Conservation (phyloP, 2,113 vertebrate genomes). For the Lophura nycthemera region DNA sequence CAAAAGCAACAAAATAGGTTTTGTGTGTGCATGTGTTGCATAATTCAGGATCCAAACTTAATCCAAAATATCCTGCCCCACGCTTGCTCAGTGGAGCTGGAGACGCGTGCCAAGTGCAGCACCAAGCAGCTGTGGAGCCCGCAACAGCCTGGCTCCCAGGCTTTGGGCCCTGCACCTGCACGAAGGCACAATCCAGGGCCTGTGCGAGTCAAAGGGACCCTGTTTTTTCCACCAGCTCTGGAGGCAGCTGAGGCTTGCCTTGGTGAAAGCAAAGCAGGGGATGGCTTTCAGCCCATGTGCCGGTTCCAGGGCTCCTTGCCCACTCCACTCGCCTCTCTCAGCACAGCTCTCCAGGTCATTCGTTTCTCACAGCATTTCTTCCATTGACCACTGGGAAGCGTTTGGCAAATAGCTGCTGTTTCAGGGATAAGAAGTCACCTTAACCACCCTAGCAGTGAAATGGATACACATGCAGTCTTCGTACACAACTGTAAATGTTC, state of each 20-base stretch:
- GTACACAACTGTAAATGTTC: neutral
- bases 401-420: neutral
- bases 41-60: neutral
- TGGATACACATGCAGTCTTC: neutral
- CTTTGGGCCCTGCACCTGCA: neutral
- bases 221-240: neutral
- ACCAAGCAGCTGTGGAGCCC: neutral
- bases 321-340: neutral
- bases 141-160: neutral
- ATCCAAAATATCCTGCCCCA: neutral
- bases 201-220: neutral
- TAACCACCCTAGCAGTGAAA: neutral
- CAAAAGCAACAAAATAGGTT: neutral
- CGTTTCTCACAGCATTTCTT: neutral
- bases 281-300: neutral
- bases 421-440: neutral
- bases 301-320: neutral
- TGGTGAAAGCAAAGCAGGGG: neutral
- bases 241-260: neutral
- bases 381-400: rapidly evolving
- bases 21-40: neutral
- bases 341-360: neutral
- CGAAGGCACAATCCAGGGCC: neutral
- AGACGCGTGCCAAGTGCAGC: neutral
- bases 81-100: neutral